A percentile compares a stretch with the other conserved stretches of the same genome.
Conservation (phyloP, 53 echinoderm and acorn worm genomes). For the Arbacia lixula region DNA sequence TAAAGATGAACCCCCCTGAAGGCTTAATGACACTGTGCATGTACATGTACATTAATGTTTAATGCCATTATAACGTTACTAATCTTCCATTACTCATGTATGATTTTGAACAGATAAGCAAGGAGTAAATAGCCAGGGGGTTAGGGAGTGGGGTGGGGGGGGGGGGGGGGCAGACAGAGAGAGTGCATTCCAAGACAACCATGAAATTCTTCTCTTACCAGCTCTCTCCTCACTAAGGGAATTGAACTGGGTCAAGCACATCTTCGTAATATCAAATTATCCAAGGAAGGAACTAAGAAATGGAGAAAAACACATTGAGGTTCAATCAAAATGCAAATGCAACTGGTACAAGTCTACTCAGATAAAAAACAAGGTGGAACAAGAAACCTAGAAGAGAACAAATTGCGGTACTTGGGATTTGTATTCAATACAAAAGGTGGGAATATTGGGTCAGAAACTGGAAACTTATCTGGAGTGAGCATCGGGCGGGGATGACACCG, state of each 20-base stretch:
- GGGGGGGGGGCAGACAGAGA: too few relatives aligned
- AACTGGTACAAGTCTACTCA: constrained; percentile 13
- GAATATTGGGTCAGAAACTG: constrained; percentile 37
- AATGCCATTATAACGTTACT: too few relatives aligned
- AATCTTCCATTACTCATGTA: too few relatives aligned
- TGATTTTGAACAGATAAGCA: too few relatives aligned
- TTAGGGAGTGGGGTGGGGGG: too few relatives aligned
- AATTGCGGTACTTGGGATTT: constrained; percentile 29
- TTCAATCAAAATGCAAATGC: constrained; percentile 52
- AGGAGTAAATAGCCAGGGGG: too few relatives aligned
- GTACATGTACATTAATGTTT: too few relatives aligned
- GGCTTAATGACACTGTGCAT: too few relatives aligned
- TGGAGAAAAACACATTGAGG: background rate
- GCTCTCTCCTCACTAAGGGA: too few relatives aligned
- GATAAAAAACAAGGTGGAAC: background rate
- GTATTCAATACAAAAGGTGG: constrained; percentile 31
- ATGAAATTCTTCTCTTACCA: too few relatives aligned
- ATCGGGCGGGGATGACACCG: constrained; percentile 25
- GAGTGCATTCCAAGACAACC: too few relatives aligned
- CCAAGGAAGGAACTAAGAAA: background rate
- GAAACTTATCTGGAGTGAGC: constrained; percentile 42
- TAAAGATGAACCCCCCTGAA: too few relatives aligned
- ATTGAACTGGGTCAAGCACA: constrained; percentile 34
- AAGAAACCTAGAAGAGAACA: background rate
- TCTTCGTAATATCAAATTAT: background rate